Base-by-base conservation (phyloP, 1,140 invertebrate genomes). In the Polypedilum pembai region DNA sequence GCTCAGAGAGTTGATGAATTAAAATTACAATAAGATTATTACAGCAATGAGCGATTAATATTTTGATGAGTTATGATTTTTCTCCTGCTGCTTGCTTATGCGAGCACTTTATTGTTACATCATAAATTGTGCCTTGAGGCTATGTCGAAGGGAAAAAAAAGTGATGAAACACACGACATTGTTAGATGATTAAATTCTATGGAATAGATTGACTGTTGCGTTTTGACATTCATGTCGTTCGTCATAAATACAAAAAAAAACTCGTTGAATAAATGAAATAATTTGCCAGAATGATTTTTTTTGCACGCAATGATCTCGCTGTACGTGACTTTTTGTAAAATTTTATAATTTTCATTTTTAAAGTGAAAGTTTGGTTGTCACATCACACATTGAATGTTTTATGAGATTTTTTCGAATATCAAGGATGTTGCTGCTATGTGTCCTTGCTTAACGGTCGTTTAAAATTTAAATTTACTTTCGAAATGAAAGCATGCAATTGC, bases 11-110 rank as follows among this genome's bases (percentile, higher is more conserved):
- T 5, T 69, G 65, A 69, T 69, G 65, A 69, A 69, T 69, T 69
- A 69, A 69, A 69, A 20, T 69, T 18, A 21, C 15, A 69, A 69
- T 69, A 18, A 69, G 65, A 69, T 69, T 69, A 69, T 69, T 69
- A 21, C 65, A 69, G 20, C 17, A n/a, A 69, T 69, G 65, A 69
- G 20, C 17, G 8, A 69, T 69, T 69, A 69, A 20, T 21, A 69
- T 69, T 69, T 8, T 69, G 65, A 69, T 69, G 65, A 69, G 17
- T 69, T 69, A 18, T 69, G 65, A 69, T 18, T 69, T 69, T 69
- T 69, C 10, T 56, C 12, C n/a, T 15, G 12, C n/a, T 56, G 12
- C n/a, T 2, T 45, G 41, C 15, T 56, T 56, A 56, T 15, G 24
- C n/a, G 45, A 56, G 12, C 45, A 56, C 2, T 33, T 33, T n/a